A percentile compares a stretch with the other conserved stretches of the same genome.
These are phyloP conservation scores for Bothrops alternatus DNA, from an alignment of 2,797 vertebrate species.

Conservation along the genomic window DNA sequence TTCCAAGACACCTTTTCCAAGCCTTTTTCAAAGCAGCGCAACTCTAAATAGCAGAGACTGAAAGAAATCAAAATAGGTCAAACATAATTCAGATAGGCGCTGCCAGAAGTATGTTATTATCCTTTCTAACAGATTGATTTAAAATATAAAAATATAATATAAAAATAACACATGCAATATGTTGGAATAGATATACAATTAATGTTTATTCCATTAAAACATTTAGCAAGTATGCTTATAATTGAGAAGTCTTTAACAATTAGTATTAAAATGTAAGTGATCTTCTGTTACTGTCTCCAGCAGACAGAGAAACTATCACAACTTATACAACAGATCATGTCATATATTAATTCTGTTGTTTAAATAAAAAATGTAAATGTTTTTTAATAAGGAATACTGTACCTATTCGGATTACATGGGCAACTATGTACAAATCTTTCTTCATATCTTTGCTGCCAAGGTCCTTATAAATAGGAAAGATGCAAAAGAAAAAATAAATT, in stretches of 20 bases:
- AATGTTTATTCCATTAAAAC: neutral
- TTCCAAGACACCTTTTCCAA: neutral
- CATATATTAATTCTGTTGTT: neutral
- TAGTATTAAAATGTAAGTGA: constrained; percentile 12
- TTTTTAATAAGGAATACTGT: constrained; percentile 57
- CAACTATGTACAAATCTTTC: constrained; percentile 96
- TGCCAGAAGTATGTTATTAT: neutral
- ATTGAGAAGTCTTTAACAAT: neutral
- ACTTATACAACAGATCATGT: neutral
- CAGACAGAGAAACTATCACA: neutral
- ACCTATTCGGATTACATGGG: constrained; percentile 97
- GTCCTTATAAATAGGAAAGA: constrained; percentile 77
- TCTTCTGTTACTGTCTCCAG: neutral
- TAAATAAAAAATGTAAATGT: constrained; percentile 1
- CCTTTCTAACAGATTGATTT: neutral
- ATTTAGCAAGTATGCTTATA: neutral
- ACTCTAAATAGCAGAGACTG: neutral
- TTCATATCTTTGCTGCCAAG: constrained; percentile 99
- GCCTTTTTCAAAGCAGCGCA: neutral
- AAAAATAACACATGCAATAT: neutral
- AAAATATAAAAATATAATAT: neutral
- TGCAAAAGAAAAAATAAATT: constrained; percentile 21
- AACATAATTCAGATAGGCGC: neutral
- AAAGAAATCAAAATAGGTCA: neutral
- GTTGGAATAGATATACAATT: neutral